Base-by-base conservation (phyloP, 2,888 invertebrate species). In the Tetragonula carbonaria region DNA sequence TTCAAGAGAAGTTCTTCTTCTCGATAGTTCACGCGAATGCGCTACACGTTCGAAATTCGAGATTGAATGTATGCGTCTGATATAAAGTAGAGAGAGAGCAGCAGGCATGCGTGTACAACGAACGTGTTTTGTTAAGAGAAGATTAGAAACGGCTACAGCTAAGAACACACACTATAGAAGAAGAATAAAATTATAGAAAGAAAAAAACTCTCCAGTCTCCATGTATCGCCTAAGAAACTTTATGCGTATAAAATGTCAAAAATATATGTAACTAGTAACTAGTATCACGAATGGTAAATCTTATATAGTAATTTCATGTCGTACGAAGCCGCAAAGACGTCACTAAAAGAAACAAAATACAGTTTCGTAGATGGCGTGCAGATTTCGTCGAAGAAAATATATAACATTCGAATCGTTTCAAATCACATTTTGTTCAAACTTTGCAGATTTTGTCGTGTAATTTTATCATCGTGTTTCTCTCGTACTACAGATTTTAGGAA, bases 71-170 rank as follows among this genome's bases (percentile, higher is more conserved):
- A 83, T 82, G 80, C 85, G 79, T n/a, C 81, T 84, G 63, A 84
- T 78, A 50, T 33, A 78, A 82, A 80, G 74, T 90, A 87, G 87
- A 87, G 28, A 28, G 28, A 28, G 90, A 92, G 90, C 89, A 92
- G 87, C 91, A 90, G 91, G 90, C 92, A 92, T 92, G 91, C 92
- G 91, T 88, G 91, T 90, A 90, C 86, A 90, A 91, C 88, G 88
- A 87, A 87, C 86, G 83, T 83, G 80, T 77, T 71, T 74, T 90
- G 86, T 89, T 87, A 88, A 87, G 73, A 88, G 79, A 89, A 87
- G 78, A 89, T 89, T 88, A 85, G 80, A 87, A 28, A 86, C 86
- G 84, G 45, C 86, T 91, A 90, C 88, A 87, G 86, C 86, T 88
- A 91, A 86, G 86, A 86, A 82, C 86, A 91, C 88, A 90, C 87